Base-by-base conservation (phyloP, 2,113 vertebrate species). In the Seriola aureovittata region DNA sequence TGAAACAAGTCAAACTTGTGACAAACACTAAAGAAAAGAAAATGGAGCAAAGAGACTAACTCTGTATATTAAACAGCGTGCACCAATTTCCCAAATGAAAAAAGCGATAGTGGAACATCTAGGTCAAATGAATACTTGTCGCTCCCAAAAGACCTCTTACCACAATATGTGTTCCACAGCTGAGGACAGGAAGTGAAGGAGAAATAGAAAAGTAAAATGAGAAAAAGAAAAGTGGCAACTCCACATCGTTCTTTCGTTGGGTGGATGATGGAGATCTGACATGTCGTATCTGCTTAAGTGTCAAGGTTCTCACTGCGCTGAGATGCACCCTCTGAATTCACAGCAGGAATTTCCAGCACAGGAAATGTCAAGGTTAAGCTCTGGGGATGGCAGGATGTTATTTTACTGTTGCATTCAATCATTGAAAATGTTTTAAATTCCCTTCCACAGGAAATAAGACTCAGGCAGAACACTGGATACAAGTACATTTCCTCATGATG, bases 351-450 rank as follows among this genome's bases (percentile, higher is more conserved):
- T 73, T 54, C 38, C 59, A 38, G 58, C 58, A 55, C 52, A 52
- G 69, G 74, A 92, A 91, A 91, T 89, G 90, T 86, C 87, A 91
- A 86, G 82, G 86, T 85, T 85, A 92, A 86, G 82, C 74, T 75
- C 38, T 60, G 50, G 44, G 66, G 74, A 72, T 65, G 52, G 73
- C 66, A 69, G 34, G 50, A 66, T 77, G 72, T 54, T 29, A 57
- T 50, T 36, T 13, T 58, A 5, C 5, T 23, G 1, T 16, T 50
- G 29, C 1, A 74, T 52, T 57, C 21, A 63, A 8, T 62, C 4
- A 14, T 6, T 74, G 34, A 13, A 9, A 66, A 66, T 66, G 23
- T 17, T 59, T 32, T 6, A 17, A 16, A 59, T 32, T 32, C 25
- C 25, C 16, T 32, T n/a, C 40, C 7, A 42, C 7, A 42, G 10